These are phyloP conservation scores for Lottia scabra DNA, from an alignment of 2,888 invertebrate species.

Conservation along the genomic window DNA sequence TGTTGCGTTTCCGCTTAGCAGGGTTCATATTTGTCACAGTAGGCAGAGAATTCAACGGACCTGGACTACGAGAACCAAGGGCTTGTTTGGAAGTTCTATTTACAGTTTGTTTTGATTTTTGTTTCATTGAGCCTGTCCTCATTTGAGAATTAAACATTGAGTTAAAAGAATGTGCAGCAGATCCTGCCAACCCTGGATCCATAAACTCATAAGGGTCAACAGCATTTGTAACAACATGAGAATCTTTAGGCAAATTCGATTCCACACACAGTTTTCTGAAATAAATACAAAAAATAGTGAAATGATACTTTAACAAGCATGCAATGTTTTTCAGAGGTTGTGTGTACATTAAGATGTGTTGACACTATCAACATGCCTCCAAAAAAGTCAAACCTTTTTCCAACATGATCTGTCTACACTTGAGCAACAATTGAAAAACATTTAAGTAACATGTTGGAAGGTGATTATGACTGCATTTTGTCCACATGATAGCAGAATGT, in stretches of 20 bases:
- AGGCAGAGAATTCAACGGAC: slow-evolving; percentile 1
- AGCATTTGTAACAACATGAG: slow-evolving; percentile 48
- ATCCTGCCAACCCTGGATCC: slow-evolving; percentile 35
- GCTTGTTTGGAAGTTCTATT: slow-evolving; percentile 30
- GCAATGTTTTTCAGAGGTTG: too few species aligned
- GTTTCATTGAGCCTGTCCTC: slow-evolving; percentile 43
- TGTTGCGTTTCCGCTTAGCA: slow-evolving; percentile 53
- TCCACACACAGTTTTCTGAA: slow-evolving; percentile 66
- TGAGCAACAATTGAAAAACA: too few species aligned
- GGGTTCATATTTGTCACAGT: slow-evolving; percentile 16
- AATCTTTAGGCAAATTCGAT: slow-evolving; percentile 61
- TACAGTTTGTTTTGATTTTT: slow-evolving; percentile 46
- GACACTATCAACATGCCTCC: too few species aligned
- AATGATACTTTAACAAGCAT: too few species aligned
- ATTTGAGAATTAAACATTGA: slow-evolving; percentile 30
- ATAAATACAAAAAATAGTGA: slow-evolving; percentile 12
- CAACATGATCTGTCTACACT: too few species aligned
- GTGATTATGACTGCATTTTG: too few species aligned
- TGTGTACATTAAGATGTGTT: too few species aligned
- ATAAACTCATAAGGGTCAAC: slow-evolving; percentile 65
- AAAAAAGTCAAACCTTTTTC: too few species aligned
- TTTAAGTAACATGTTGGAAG: too few species aligned
- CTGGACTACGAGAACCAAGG: slow-evolving; percentile 17
- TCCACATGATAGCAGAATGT: too few species aligned
- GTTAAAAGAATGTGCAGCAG: slow-evolving; percentile 23